These are phyloP conservation scores for Perca schrenkii DNA, from an alignment of 2,113 vertebrate species.

Conservation along the genomic window DNA sequence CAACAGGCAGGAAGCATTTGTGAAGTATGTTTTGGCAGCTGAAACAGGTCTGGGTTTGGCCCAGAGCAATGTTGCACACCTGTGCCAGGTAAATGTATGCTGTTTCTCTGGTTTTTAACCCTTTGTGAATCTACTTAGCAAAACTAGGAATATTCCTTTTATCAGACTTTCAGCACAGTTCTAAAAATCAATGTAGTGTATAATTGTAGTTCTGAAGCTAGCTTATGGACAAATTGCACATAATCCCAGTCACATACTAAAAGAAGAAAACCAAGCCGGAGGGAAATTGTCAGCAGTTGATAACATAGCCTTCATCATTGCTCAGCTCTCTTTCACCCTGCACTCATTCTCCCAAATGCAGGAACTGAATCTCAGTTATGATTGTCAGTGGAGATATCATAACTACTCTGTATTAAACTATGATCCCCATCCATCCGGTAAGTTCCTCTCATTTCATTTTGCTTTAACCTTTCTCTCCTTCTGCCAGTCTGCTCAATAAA, in stretches of 20 bases:
- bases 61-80: slow-evolving; percentile 92
- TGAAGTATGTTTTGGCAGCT: slow-evolving; percentile 91
- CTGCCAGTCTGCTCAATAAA: slow-evolving; percentile 50
- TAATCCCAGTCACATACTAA: slow-evolving; percentile 37
- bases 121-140: not conserved
- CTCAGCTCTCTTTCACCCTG: slow-evolving; percentile 30
- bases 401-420: slow-evolving; percentile 92
- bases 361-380: slow-evolving; percentile 85
- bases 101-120: not conserved
- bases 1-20: slow-evolving; percentile 89
- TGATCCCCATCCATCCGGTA: slow-evolving; percentile 89
- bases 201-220: slow-evolving; percentile 27
- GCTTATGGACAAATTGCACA: slow-evolving; percentile 24
- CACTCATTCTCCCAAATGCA: slow-evolving; percentile 62
- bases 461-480: slow-evolving; percentile 30
- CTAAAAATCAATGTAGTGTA: slow-evolving; percentile 3
- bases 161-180: slow-evolving; percentile 19
- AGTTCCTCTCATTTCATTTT: slow-evolving; percentile 70
- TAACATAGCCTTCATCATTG: slow-evolving; percentile 45
- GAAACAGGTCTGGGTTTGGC: slow-evolving; percentile 94
- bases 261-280: slow-evolving; percentile 18
- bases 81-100: slow-evolving; percentile 86
- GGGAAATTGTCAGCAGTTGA: slow-evolving; percentile 48
- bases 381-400: slow-evolving; percentile 92
- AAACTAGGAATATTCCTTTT: not conserved